phyloP scores from a whole-genome alignment of 2,113 vertebrate genomes.

The Oryzias curvinotus region DNA sequence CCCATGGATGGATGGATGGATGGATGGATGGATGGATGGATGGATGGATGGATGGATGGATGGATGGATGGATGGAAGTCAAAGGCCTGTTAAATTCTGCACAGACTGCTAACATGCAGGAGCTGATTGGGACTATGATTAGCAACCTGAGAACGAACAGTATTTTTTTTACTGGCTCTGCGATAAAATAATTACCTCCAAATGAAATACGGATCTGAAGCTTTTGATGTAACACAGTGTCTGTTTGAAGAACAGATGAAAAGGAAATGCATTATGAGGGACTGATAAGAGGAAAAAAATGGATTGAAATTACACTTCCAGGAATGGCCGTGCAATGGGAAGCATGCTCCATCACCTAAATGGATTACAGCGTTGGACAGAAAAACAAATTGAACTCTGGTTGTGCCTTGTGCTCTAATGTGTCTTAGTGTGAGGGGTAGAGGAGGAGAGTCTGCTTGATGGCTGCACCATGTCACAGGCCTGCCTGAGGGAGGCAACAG shows the following conservation, averaged over 20 bases:
- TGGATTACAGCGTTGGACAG: constrained; percentile 48
- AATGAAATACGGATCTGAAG: constrained; percentile 30
- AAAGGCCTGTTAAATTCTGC: too few species aligned
- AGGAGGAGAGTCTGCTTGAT: constrained; percentile 33
- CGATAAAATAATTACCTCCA: constrained; percentile 38
- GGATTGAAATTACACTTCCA: constrained; percentile 48
- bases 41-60: too few species aligned
- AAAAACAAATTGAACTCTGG: constrained; percentile 56
- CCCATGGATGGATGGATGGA: too few species aligned
- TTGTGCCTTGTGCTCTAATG: constrained; percentile 33
- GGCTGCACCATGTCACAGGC: constrained; percentile 54
- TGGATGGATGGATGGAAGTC: too few species aligned
- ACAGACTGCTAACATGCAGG: constrained; percentile 25
- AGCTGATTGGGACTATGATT: constrained; percentile 12
- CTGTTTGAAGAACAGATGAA: constrained; percentile 56
- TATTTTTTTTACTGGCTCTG: constrained; percentile 16
- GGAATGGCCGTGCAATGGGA: constrained; percentile 24
- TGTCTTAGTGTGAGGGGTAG: constrained; percentile 40
- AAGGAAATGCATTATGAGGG: constrained; percentile 44
- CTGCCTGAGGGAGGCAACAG: constrained; percentile 62
- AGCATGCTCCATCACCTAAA: constrained; percentile 47
- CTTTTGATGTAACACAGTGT: constrained; percentile 43
- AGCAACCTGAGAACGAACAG: not conserved
- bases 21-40: too few species aligned
- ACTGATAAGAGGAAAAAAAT: constrained; percentile 22